Evolutionary conservation across 2,888 invertebrate genomes (phyloP).

Genomic region (Lymantria dispar): DNA sequence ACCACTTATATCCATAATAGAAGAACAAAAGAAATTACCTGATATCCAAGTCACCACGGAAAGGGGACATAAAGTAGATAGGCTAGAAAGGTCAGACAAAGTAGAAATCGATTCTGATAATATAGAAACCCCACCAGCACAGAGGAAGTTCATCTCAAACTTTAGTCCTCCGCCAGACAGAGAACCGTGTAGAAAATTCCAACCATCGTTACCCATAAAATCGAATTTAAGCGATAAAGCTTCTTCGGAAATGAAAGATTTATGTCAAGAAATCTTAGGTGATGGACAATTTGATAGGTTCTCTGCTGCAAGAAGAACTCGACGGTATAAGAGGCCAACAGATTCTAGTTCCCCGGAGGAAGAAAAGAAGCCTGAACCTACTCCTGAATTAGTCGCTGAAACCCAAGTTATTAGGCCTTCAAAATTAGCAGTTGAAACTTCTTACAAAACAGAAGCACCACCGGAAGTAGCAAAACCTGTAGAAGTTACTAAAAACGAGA

Average conservation of each 20-base stretch:
- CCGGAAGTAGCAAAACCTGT: conserved; percentile 64
- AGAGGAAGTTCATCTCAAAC: conserved; percentile 78
- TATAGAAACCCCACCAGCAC: conserved; percentile 94
- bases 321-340: conserved; percentile 88
- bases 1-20: conserved; percentile 82
- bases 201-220: conserved; percentile 53
- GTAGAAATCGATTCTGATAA: conserved; percentile 95
- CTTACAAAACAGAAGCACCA: conserved; percentile 69
- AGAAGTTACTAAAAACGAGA: conserved; percentile 73
- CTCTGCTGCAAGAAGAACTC: conserved; percentile 90
- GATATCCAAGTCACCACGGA: conserved; percentile 66
- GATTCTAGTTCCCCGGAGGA: conserved; percentile 83
- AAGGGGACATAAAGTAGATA: conserved; percentile 35
- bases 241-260: conserved; percentile 65
- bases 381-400: conserved; percentile 76
- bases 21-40: conserved; percentile 83
- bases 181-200: conserved; percentile 82
- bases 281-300: conserved; percentile 93
- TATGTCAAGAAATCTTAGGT: conserved; percentile 82
- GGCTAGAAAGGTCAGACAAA: conserved; percentile 76
- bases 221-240: conserved; percentile 52
- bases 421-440: conserved; percentile 76
- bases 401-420: conserved; percentile 78
- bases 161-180: conserved; percentile 85
- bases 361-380: conserved; percentile 70